Evolutionary conservation across 2,888 invertebrate genomes (phyloP), one percentile per base, ranked within the genome.

Genomic region (Proisotoma minuta): DNA sequence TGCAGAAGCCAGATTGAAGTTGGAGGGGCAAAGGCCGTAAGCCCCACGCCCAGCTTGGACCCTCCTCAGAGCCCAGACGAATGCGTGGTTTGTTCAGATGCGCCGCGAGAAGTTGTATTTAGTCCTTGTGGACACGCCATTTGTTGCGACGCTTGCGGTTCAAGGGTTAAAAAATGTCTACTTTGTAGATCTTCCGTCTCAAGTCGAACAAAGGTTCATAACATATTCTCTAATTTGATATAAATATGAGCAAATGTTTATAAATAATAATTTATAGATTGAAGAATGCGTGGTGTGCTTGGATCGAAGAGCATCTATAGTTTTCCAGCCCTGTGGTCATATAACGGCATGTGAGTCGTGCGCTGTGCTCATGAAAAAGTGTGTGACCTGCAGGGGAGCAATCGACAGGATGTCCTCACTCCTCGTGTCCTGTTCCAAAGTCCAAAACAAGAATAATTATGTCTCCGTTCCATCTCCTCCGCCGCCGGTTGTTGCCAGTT

Each of bases 211-310:
- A 89, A 90, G 84, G 87, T 87, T 43, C 20, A 20, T n/a, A n/a
- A n/a, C n/a, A n/a, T 5, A 5, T 8, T 23, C 22, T 15, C 28
- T 12, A 57, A 27, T 48, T 10, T 20, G 43, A 43, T 15, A 43
- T 43, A 20, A 12, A 34, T 43, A 4, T 43, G 18, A 18, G 43
- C 15, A 23, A 51, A 18, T 47, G 24, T 18, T 20, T 49, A 48
- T 20, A 3, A 48, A 48, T 18, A 28, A 29, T 47, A 29, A 39
- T 67, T 51, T 56, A 39, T 81, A 90, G 85, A 91, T 95, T 77
- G 93, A 94, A 78, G 96, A 96, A 81, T 97, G 97, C 80, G 84
- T 95, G 72, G 95, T 97, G 40, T 97, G 97, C 79, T 94, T 94
- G 20, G 93, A 93, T 80, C 90, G 91, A 78, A 88, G 91, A 75